Evolutionary conservation across 1,140 invertebrate species (phyloP).

Genomic region (Zaprionus inermis): DNA sequence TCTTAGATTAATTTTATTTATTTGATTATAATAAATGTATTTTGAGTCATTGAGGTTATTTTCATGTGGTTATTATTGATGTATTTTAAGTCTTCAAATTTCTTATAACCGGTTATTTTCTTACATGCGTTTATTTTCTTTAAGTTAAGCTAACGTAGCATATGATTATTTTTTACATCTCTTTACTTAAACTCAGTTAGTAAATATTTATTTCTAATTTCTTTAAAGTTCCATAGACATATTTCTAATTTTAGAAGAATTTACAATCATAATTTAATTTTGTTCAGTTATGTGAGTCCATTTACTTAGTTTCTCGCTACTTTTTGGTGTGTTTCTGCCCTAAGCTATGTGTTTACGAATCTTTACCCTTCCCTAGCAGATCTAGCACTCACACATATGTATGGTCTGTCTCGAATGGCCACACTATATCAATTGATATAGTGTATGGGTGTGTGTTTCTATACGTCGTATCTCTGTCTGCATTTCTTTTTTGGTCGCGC

Average conservation of each 20-base stretch:
- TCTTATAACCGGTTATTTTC: no score
- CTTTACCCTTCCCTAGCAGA: background rate
- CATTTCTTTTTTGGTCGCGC: background rate
- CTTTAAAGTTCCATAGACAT: background rate
- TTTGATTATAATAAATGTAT: no score
- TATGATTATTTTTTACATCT: no score
- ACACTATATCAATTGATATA: background rate
- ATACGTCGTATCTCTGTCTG: background rate
- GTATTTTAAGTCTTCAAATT: no score
- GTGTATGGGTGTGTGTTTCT: background rate
- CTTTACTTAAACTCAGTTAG: no score
- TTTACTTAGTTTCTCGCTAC: background rate
- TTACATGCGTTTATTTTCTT: no score
- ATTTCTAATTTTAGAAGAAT: background rate
- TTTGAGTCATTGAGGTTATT: no score
- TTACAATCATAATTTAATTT: background rate
- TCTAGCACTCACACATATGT: background rate
- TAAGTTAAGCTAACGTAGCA: no score
- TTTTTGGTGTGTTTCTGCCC: background rate
- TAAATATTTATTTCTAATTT: no score
- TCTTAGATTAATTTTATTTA: no score
- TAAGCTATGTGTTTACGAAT: background rate
- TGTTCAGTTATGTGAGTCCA: background rate
- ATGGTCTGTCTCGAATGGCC: background rate
- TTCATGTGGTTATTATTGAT: no score